Evolutionary conservation across 2,113 vertebrate species (phyloP), one percentile per base, ranked within the genome.

Genomic region (Syngnathus typhle): DNA sequence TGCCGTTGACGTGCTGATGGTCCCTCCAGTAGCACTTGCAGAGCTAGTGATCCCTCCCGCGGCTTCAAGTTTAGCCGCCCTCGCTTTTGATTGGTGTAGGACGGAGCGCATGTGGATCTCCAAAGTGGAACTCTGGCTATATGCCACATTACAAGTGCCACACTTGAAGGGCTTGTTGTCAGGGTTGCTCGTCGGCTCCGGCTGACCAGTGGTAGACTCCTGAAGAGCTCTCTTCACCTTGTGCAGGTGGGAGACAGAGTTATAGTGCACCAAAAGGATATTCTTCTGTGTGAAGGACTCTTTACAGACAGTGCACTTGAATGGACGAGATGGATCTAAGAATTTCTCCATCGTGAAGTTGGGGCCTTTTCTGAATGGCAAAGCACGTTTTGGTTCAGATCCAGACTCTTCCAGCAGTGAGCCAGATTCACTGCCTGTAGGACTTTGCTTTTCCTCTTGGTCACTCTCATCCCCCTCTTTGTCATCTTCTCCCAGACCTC

Each of bases 321-420:
- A 99, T 21, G 97, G 97, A 70, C 96, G 95, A 84, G 96, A 98
- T 1, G 97, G 96, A 85, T 99, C 97, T 66, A 99, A 87, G 70
- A 99, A 99, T 77, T 99, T 99, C 77, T 99, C 97, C 96, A 98
- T 96, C 5, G 97, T 98, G 82, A 99, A 99, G 85, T 98, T 99
- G 60, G 97, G 95, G 55, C 96, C 96, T 82, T 99, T 98, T 73
- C 96, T 91, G 87, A 98, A 98, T 64, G 97, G 96, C 63, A 98
- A 91, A 37, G 97, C 97, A 78, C 96, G 91, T 85, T 98, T 98
- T 1, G 96, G 95, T 90, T 99, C 97, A 36, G 93, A 95, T 82
- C 96, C 96, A 46, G 93, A 95, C 87, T 99, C 97, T 81, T 99
- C 97, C 73, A 91, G 95, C 69, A 98, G 85, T 0, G 96, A 98